Conservation (phyloP, 1,140 invertebrate species). For the Whitmania pigra region DNA sequence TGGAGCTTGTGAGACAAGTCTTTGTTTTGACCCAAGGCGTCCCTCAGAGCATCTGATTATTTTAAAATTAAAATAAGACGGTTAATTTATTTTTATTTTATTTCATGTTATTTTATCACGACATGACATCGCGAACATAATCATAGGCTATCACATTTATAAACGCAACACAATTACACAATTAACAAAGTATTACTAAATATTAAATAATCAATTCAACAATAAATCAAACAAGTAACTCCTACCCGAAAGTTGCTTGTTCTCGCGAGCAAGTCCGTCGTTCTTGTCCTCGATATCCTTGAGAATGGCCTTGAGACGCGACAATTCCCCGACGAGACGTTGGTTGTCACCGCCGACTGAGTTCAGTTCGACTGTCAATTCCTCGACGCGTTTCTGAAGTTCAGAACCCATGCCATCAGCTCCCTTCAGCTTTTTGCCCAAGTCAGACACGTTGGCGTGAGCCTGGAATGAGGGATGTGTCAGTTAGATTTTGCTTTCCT, state of each 20-base stretch:
- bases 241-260: constrained; percentile 38
- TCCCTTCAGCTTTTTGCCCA: constrained; percentile 36
- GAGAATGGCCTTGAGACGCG: constrained; percentile 35
- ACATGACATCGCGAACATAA: no score
- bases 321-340: constrained; percentile 34
- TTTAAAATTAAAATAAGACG: background rate
- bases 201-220: background rate
- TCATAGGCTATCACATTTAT: no score
- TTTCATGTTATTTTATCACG: no score
- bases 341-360: constrained; percentile 35
- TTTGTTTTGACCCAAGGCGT: constrained; percentile 37
- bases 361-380: constrained; percentile 34
- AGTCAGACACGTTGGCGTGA: constrained; percentile 22
- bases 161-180: background rate
- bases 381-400: constrained; percentile 36
- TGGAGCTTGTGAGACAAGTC: constrained; percentile 38
- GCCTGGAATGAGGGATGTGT: constrained; percentile 18
- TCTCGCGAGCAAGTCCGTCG: constrained; percentile 38
- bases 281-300: constrained; percentile 39
- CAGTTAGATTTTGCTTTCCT: no score
- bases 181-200: background rate
- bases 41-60: constrained; percentile 31
- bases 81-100: no score
- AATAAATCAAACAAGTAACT: background rate
- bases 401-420: constrained; percentile 38